Conservation (phyloP, 1,140 invertebrate species). For the Drosophila sp. region DNA sequence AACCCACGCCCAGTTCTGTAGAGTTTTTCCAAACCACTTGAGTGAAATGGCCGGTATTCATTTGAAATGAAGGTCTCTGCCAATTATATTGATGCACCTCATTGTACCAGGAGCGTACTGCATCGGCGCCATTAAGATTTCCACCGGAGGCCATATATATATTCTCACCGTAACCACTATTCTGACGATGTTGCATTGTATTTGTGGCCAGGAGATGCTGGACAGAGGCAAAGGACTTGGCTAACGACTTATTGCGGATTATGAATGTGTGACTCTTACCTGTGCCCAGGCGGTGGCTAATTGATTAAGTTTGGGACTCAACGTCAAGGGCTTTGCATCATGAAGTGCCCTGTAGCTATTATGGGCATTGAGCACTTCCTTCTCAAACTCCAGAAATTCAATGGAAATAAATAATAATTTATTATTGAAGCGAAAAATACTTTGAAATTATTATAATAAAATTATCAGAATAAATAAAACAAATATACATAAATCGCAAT, state of each 20-base stretch:
- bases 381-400: conserved; percentile 42
- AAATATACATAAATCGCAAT: neutral
- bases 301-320: conserved; percentile 31
- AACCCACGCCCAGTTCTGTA: conserved; percentile 88
- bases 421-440: neutral
- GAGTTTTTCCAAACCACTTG: conserved; percentile 89
- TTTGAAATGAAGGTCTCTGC: conserved; percentile 86
- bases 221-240: neutral
- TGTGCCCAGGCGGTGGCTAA: conserved; percentile 59
- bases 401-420: neutral
- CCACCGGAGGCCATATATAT: conserved; percentile 89
- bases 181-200: conserved; percentile 86
- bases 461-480: neutral
- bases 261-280: conserved; percentile 26
- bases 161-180: conserved; percentile 92
- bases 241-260: conserved; percentile 2
- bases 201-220: conserved; percentile 57
- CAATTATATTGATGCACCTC: conserved; percentile 85
- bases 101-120: conserved; percentile 86
- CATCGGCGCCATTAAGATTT: conserved; percentile 84
- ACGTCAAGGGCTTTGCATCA: conserved; percentile 32
- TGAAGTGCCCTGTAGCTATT: conserved; percentile 54
- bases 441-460: neutral
- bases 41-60: conserved; percentile 88
- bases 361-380: conserved; percentile 59